phyloP scores from a whole-genome alignment of 2,113 vertebrate species.

The Columba livia region DNA sequence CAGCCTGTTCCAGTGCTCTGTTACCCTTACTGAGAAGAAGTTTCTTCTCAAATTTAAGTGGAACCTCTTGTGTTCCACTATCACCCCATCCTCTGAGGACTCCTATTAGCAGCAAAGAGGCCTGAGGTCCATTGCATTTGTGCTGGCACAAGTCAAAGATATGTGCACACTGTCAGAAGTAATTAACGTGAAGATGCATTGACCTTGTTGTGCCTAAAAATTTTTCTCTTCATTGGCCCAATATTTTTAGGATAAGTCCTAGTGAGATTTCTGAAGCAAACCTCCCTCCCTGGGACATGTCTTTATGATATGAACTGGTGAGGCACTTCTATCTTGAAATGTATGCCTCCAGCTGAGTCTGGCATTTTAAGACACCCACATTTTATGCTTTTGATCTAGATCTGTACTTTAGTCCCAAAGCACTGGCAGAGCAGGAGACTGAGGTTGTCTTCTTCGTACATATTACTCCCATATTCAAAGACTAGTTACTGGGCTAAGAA shows the following conservation, averaged over 20 bases:
- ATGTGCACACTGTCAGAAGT: background rate
- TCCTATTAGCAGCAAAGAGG: background rate
- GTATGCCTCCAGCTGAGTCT: background rate
- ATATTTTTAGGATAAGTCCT: background rate
- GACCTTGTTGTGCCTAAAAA: background rate
- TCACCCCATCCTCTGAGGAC: background rate
- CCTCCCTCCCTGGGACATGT: background rate
- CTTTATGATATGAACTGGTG: background rate
- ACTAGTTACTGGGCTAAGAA: background rate
- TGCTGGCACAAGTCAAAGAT: background rate
- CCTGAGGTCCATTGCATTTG: background rate
- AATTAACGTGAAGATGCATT: background rate
- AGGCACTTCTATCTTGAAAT: background rate
- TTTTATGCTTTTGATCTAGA: background rate
- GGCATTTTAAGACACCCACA: background rate
- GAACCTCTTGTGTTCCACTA: no score
- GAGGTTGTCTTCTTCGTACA: background rate
- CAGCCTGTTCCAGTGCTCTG: no score
- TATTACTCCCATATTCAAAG: background rate
- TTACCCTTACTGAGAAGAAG: no score
- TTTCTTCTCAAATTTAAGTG: no score
- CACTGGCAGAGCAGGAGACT: background rate
- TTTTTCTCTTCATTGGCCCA: background rate
- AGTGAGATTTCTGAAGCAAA: background rate
- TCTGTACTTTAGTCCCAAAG: background rate